Evolutionary conservation across 2,797 vertebrate species (phyloP).

Genomic region (Scleropages formosus): DNA sequence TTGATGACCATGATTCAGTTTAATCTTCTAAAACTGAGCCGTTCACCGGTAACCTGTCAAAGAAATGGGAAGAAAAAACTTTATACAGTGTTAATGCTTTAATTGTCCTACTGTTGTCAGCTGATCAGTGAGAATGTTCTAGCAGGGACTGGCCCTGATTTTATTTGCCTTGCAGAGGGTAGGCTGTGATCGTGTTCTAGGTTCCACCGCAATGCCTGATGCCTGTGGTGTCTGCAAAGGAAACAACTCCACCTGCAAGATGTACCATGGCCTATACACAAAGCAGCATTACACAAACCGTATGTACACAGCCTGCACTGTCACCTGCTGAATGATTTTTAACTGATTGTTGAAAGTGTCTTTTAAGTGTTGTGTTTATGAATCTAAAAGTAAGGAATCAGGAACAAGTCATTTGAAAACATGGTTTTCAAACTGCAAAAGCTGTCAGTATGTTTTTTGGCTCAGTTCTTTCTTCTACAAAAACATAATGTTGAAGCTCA

Average conservation of each 20-base stretch:
- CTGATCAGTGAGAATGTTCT: too few relatives aligned
- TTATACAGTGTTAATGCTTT: too few relatives aligned
- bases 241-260: constrained; percentile 80
- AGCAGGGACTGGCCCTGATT: not conserved
- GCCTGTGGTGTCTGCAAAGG: constrained; percentile 82
- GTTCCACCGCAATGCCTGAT: constrained; percentile 74
- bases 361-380: not conserved
- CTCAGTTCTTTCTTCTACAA: too few relatives aligned
- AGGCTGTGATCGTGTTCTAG: constrained; percentile 80
- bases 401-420: not conserved
- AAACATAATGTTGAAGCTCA: too few relatives aligned
- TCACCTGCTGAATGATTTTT: not conserved
- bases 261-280: constrained; percentile 75
- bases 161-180: constrained; percentile 67
- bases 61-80: too few relatives aligned
- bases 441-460: too few relatives aligned
- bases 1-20: not conserved
- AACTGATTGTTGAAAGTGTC: not conserved
- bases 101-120: too few relatives aligned
- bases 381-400: not conserved
- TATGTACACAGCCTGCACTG: constrained; percentile 52
- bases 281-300: constrained; percentile 78
- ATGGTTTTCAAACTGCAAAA: not conserved
- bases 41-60: too few relatives aligned
- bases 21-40: too few relatives aligned